These are phyloP conservation scores for Drusus annulatus DNA, from an alignment of 1,140 invertebrate genomes.

Conservation along the genomic window DNA sequence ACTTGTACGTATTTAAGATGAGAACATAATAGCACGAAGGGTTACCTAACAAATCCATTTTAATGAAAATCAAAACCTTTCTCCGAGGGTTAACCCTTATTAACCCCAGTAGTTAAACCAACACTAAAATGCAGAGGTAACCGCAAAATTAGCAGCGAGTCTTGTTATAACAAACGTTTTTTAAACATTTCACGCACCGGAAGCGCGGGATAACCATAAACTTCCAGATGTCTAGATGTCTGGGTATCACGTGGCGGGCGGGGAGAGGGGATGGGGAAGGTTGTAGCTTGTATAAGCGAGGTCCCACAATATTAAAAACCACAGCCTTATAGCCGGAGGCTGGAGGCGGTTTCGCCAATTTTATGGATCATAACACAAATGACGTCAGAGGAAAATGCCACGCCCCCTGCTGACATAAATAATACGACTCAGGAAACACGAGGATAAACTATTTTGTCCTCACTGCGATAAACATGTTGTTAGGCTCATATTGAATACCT, in stretches of 20 bases:
- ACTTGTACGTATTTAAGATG: too few relatives aligned
- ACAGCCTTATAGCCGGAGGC: constrained; percentile 30
- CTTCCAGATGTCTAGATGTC: not conserved
- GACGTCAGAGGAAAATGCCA: constrained; percentile 29
- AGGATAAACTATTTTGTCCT: too few relatives aligned
- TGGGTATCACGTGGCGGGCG: not conserved
- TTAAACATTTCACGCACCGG: not conserved
- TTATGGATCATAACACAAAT: constrained; percentile 54
- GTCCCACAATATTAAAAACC: constrained; percentile 49
- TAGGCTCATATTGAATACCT: too few relatives aligned
- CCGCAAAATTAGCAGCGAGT: not conserved
- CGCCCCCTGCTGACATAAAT: constrained; percentile 9
- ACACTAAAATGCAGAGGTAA: constrained; percentile 11
- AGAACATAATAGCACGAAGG: too few relatives aligned
- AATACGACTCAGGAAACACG: too few relatives aligned
- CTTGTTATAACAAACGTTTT: constrained; percentile 11
- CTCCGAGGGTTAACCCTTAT: not conserved
- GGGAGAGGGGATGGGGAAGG: too few relatives aligned
- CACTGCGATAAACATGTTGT: too few relatives aligned
- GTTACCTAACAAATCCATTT: too few relatives aligned
- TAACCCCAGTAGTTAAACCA: not conserved
- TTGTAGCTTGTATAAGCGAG: not conserved
- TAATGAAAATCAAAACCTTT: too few relatives aligned
- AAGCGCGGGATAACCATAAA: not conserved
- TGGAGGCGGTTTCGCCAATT: constrained; percentile 41